Evolutionary conservation across 2,888 invertebrate species (phyloP).

Genomic region (Cylindroiulus punctatus): DNA sequence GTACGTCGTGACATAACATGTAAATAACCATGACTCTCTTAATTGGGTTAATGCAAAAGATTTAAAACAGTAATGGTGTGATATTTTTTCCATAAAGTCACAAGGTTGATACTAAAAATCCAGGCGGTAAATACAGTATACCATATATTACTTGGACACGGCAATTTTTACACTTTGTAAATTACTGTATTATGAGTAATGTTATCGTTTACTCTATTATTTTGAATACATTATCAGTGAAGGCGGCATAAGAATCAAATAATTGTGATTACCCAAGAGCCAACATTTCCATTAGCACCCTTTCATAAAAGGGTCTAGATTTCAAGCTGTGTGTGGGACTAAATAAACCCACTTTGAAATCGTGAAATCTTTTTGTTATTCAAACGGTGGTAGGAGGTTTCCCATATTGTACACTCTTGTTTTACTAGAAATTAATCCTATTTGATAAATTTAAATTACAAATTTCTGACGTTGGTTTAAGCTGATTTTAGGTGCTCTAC

Average conservation of each 20-base stretch:
- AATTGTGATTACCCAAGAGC: not conserved
- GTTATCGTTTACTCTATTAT: not conserved
- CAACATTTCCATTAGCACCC: constrained; percentile 30
- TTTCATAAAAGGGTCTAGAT: constrained; percentile 35
- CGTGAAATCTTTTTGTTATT: constrained; percentile 1
- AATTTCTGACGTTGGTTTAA: constrained; percentile 30
- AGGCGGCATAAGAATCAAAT: constrained; percentile 10
- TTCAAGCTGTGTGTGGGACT: constrained; percentile 9
- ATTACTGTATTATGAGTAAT: not conserved
- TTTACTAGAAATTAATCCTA: constrained; percentile 41
- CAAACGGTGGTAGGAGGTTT: constrained; percentile 43
- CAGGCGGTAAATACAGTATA: not conserved
- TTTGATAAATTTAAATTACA: constrained; percentile 45
- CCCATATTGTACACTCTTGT: constrained; percentile 41
- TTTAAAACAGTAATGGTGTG: not conserved
- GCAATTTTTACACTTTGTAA: not conserved
- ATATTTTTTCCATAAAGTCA: not conserved
- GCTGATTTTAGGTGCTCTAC: constrained; percentile 16
- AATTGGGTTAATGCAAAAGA: not conserved
- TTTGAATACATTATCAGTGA: not conserved
- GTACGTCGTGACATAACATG: no score
- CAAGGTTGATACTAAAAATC: not conserved
- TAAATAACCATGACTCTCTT: not conserved
- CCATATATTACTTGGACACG: not conserved
- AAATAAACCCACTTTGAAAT: constrained; percentile 43